Base-by-base conservation (phyloP, 2,113 vertebrate species). In the Edolisoma coerulescens region DNA sequence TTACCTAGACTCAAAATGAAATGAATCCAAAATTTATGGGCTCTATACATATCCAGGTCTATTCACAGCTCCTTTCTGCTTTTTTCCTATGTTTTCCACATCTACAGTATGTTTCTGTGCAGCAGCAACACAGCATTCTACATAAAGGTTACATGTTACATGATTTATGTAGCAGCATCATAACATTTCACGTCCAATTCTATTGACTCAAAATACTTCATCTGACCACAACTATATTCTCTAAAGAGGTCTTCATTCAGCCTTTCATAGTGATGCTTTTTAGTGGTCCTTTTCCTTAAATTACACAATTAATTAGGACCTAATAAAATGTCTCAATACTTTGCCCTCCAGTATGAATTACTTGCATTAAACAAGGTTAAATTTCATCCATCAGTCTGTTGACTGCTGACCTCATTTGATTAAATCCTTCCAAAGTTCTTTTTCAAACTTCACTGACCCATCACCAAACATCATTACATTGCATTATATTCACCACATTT, bases 301-400 rank as follows among this genome's bases (percentile, higher is more conserved):
- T 90, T 81, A 88, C 52, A 60, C 60, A 92, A 88, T 96, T 97
- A 96, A 96, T 94, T 95, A 96, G 28, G 60, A 95, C n/a, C 82
- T 68, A 91, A 70, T 93, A 95, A 94, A 90, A 79, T 86, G 74
- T 70, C 94, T 89, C 87, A 78, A 84, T 85, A 81, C 56, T 92
- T 87, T 78, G 35, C 90, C 56, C 68, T 90, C 83, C 37, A 63
- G 30, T 71, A 90, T 75, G 85, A 94, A 92, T 87, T 94, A 87
- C 71, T 90, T 75, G 76, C 90, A 90, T 86, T 92, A 90, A 94
- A 96, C 68, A 90, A 64, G 83, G 90, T 7, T 49, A 71, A 93
- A 93, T 93, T 96, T 96, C 85, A 97, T 89, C 85, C 57, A 94
- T 86, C 85, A 78, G 88, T 94, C 82, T 92, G 76, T 71, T 95